Percentiles rank a stretch among this genome's conserved stretches.
phyloP scores from a whole-genome alignment of 2,888 invertebrate genomes.

The Euzophera pinguis region DNA sequence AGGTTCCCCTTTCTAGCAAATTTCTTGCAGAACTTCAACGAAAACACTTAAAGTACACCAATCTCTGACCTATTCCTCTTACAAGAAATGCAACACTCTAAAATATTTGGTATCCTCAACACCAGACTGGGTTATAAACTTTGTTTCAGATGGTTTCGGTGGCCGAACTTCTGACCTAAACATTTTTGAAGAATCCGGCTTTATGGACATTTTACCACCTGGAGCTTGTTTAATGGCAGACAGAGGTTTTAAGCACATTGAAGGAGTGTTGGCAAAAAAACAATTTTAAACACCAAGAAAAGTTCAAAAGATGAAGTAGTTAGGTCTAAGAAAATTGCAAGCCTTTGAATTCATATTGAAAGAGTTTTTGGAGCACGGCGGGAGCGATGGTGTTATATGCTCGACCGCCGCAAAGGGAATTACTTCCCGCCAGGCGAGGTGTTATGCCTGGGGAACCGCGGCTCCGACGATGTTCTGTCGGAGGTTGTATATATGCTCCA shows the following conservation, averaged over 20 bases:
- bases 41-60: conserved; percentile 21
- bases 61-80: conserved; percentile 33
- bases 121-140: conserved; percentile 39
- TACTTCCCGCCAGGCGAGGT: too few relatives aligned
- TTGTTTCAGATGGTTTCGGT: conserved; percentile 39
- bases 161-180: conserved; percentile 23
- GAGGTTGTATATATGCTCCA: too few relatives aligned
- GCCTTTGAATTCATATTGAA: not conserved
- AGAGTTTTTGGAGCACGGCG: too few relatives aligned
- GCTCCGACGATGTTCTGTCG: too few relatives aligned
- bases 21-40: too few relatives aligned
- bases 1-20: too few relatives aligned
- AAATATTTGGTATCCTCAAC: conserved; percentile 35
- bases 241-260: conserved; percentile 5
- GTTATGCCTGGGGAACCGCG: too few relatives aligned
- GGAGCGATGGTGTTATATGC: too few relatives aligned
- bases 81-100: conserved; percentile 34
- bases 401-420: too few relatives aligned
- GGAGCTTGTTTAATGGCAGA: conserved; percentile 3
- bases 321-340: not conserved
- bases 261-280: not conserved
- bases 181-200: conserved; percentile 21
- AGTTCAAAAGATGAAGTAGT: not conserved
- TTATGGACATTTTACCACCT: conserved; percentile 14
- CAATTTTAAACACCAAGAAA: not conserved